Base-by-base conservation (phyloP, 2,888 invertebrate species). In the Himalopsyche anomala region DNA sequence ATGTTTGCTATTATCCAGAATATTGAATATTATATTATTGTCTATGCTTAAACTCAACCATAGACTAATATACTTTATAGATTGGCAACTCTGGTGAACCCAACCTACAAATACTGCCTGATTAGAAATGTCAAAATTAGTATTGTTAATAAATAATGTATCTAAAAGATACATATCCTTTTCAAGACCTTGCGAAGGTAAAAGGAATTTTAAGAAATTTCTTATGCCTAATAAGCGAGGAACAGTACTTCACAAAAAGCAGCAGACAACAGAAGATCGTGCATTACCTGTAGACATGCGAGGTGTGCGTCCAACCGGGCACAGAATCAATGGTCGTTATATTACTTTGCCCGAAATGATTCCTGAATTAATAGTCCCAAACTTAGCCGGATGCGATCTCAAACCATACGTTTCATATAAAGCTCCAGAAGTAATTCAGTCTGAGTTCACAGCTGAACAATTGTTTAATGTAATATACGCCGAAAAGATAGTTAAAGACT, bases 321-420 rank as follows among this genome's bases (percentile, higher is more conserved):
- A 62, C 62, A 51, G 45, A 8, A 19, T 84, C 6, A 79, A 84
- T 19, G 5, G 92, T 94, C 81, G 94, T 94, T 96, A 93, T 90
- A 91, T 95, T 0, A 89, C 91, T 17, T 92, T 99, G 5, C 96
- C 96, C 1, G 99, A 99, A 93, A 98, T 96, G 95, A 94, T 98
- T 88, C 98, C 99, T 0, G 97, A 99, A 90, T 91, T 99, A 19
- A 95, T 99, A 85, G 99, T 99, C 3, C 99, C 99, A 0, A 96
- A 98, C 91, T 92, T 99, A 40, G 95, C 94, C 88, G 95, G 94
- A 89, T 99, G 96, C 90, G 92, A 96, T 92, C 92, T 99, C 36
- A 98, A 98, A 91, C 98, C 99, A 0, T 99, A 99, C 90, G 99
- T 99, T 0, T 97, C 98, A 0, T 99, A 99, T 91, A 95, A 95